phyloP scores from a whole-genome alignment of 2,113 vertebrate genomes.

The Leptodactylus fuscus region DNA sequence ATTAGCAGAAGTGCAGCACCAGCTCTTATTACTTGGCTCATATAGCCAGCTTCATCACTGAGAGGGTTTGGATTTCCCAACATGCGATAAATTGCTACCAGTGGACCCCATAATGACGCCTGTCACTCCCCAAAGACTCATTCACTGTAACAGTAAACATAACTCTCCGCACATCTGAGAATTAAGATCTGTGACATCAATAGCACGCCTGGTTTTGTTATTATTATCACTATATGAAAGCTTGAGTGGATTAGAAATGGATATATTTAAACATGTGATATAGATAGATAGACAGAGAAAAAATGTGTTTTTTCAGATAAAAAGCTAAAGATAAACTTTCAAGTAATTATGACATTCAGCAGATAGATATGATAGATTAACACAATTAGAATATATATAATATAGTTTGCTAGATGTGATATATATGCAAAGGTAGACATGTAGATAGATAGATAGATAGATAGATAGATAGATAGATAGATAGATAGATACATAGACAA shows the following conservation, averaged over 20 bases:
- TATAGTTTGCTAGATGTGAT: too few relatives aligned
- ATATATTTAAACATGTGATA: conserved; percentile 5
- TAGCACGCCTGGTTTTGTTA: conserved; percentile 11
- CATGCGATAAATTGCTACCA: conserved; percentile 56
- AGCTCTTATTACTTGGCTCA: conserved; percentile 40
- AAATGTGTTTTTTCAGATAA: not conserved
- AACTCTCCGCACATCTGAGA: conserved; percentile 43
- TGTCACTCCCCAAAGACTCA: conserved; percentile 30
- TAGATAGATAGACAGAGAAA: not conserved
- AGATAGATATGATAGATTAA: too few relatives aligned
- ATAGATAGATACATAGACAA: too few relatives aligned
- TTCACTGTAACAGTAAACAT: conserved; percentile 55
- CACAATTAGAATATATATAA: too few relatives aligned
- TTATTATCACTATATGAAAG: not conserved
- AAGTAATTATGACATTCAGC: too few relatives aligned
- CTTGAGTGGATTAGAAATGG: not conserved
- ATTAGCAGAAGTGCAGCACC: conserved; percentile 48
- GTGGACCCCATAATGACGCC: conserved; percentile 46
- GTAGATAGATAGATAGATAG: too few relatives aligned
- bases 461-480: too few relatives aligned
- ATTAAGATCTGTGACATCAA: conserved; percentile 32
- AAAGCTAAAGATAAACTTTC: too few relatives aligned
- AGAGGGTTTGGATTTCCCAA: conserved; percentile 48
- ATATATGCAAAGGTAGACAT: too few relatives aligned
- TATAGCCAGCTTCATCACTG: conserved; percentile 38